phyloP scores from a whole-genome alignment of 2,113 vertebrate species.

The Misgurnus anguillicaudatus region DNA sequence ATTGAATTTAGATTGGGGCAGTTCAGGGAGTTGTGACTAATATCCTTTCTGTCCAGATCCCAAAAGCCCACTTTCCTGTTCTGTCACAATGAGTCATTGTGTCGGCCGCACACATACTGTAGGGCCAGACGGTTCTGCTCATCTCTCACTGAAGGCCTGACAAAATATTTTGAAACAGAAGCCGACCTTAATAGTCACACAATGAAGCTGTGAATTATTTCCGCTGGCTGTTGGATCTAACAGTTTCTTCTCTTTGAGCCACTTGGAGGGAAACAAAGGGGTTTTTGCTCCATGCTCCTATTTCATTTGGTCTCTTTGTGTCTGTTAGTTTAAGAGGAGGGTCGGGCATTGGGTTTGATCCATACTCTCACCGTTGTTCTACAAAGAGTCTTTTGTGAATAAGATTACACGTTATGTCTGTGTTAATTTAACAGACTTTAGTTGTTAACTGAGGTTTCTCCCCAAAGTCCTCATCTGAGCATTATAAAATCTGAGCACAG shows the following conservation, averaged over 20 bases:
- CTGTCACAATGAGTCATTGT: constrained; percentile 73
- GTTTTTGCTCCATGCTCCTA: constrained; percentile 40
- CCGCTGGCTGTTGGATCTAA: constrained; percentile 62
- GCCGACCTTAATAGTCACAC: constrained; percentile 65
- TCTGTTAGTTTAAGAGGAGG: constrained; percentile 36
- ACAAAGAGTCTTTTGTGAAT: background rate
- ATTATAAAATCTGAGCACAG: too few species aligned
- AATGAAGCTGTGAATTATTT: constrained; percentile 66
- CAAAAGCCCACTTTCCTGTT: constrained; percentile 54
- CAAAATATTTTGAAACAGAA: constrained; percentile 75
- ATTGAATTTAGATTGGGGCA: constrained; percentile 48
- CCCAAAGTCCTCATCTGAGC: too few species aligned
- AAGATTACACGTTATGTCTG: background rate
- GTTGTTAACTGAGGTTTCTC: background rate
- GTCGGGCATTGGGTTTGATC: constrained; percentile 12
- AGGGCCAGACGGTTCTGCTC: constrained; percentile 64
- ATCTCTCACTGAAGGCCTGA: constrained; percentile 69
- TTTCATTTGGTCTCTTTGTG: constrained; percentile 37
- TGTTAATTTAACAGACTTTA: constrained; percentile 5
- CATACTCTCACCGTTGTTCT: background rate
- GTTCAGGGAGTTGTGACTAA: constrained; percentile 64
- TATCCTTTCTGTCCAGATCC: constrained; percentile 64
- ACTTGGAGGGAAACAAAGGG: constrained; percentile 38
- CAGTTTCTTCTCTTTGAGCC: constrained; percentile 56
- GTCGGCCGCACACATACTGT: constrained; percentile 63